These are phyloP conservation scores for Microtus ochrogaster DNA, from an alignment of 2,113 vertebrate species.

Conservation along the genomic window DNA sequence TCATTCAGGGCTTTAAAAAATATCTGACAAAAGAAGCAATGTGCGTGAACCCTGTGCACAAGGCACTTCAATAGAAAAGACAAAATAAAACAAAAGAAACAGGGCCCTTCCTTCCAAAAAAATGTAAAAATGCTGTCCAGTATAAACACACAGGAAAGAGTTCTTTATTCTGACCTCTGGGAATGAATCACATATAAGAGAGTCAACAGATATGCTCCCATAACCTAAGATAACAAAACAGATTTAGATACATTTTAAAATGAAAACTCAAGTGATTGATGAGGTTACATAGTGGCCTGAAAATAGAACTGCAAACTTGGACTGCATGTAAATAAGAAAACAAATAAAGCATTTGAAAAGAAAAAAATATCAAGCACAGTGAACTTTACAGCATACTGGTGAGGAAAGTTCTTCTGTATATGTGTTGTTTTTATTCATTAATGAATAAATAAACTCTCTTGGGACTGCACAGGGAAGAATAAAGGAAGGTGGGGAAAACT, in stretches of 20 bases:
- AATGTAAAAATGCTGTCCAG: not conserved
- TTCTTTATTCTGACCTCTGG: not conserved
- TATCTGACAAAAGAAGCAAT: not conserved
- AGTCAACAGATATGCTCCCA: not conserved
- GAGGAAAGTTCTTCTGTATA: not conserved
- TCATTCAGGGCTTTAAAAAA: not conserved
- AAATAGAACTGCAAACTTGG: not conserved
- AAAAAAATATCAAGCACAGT: not conserved
- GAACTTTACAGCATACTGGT: not conserved
- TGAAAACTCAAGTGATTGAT: slow-evolving; percentile 17
- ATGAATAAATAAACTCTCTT: too few relatives aligned
- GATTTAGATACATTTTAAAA: slow-evolving; percentile 31
- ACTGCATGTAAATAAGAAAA: not conserved
- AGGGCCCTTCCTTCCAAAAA: not conserved
- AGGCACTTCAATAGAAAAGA: not conserved
- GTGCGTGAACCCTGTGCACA: not conserved
- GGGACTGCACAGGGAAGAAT: too few relatives aligned
- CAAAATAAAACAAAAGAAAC: not conserved
- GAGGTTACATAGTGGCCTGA: not conserved
- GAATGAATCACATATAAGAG: not conserved
- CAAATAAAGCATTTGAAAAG: not conserved
- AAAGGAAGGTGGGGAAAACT: too few relatives aligned
- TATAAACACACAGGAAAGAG: not conserved
- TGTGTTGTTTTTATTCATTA: too few relatives aligned
- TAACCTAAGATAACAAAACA: not conserved